Evolutionary conservation across 2,113 vertebrate genomes (phyloP), one percentile per base, ranked within the genome.

Genomic region (Cariama cristata): DNA sequence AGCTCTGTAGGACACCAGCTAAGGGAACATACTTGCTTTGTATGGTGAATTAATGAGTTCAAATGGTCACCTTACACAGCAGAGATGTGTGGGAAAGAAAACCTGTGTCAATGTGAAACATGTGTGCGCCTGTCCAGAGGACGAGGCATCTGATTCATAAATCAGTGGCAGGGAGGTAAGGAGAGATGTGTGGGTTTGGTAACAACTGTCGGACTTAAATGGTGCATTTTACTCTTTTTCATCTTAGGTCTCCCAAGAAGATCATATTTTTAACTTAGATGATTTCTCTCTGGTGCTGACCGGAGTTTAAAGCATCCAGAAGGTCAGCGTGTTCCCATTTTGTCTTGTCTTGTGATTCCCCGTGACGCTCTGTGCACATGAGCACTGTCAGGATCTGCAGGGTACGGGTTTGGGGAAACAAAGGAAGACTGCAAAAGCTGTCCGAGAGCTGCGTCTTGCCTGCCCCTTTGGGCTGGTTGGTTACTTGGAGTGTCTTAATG

Each of bases 31-130:
- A 40, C n/a, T 45, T 0, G 1, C 88, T 97, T 94, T 95, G 66
- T 91, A 94, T 69, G 93, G 84, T 95, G 63, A 95, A 90, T 96
- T 94, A 92, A 45, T 62, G 89, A 79, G 95, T 97, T 97, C 96
- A 96, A 66, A 94, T 5, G 71, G 93, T 97, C 93, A 93, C 77
- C 50, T 88, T 90, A 32, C 17, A 24, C 8, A 69, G 69, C 45
- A 94, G 96, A 89, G 53, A 87, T 45, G 53, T 91, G 89, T 95
- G 93, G 66, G 94, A 95, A 97, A 91, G 69, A 87, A 93, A 94
- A 87, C 77, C 89, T 89, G 77, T 91, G 89, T 95, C 91, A 91
- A 97, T 97, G 86, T 91, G 96, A 97, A 97, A 85, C 95, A 95
- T 91, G 77, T 96, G 94, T 92, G 74, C 1, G 27, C 38, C 58